Percentiles rank a stretch among this genome's conserved stretches.
Evolutionary conservation across 2,113 vertebrate species (phyloP).

Genomic region (Falcunculus frontatus): DNA sequence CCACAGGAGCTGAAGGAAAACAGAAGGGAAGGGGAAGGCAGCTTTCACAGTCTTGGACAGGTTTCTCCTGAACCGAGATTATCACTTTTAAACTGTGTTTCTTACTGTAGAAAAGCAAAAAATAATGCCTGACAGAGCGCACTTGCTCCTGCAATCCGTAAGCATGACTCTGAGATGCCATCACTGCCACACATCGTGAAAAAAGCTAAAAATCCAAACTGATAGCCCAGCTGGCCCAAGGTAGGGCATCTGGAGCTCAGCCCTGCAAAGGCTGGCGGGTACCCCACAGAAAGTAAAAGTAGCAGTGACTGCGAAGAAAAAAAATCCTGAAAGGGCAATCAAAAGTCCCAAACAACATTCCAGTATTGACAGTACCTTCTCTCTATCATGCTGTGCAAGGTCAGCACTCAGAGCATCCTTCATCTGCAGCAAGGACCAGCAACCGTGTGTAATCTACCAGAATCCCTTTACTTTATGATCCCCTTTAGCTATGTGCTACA

Average conservation of each 20-base stretch:
- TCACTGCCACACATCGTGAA: fast-evolving
- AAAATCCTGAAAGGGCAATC: neutral
- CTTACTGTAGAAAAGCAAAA: neutral
- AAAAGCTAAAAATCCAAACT: neutral
- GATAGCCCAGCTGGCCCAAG: neutral
- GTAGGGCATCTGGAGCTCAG: neutral
- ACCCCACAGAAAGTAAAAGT: neutral
- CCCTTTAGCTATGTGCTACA: neutral
- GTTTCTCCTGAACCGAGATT: neutral
- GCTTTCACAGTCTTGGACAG: neutral
- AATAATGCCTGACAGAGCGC: fast-evolving
- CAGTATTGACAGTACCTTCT: neutral
- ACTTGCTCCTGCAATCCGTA: fast-evolving
- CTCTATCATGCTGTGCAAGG: neutral
- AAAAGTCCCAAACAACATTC: neutral
- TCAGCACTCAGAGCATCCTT: neutral
- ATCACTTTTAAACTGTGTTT: neutral
- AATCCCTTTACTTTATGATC: neutral
- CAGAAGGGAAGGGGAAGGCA: neutral
- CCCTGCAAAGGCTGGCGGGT: neutral
- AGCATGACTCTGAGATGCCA: fast-evolving
- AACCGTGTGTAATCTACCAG: neutral
- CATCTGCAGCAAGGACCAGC: neutral
- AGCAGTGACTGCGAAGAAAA: neutral
- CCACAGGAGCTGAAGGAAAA: neutral